Percentiles rank a stretch among this genome's conserved stretches.
Conservation (phyloP, 2,113 vertebrate species). For the Excalfactoria chinensis region DNA sequence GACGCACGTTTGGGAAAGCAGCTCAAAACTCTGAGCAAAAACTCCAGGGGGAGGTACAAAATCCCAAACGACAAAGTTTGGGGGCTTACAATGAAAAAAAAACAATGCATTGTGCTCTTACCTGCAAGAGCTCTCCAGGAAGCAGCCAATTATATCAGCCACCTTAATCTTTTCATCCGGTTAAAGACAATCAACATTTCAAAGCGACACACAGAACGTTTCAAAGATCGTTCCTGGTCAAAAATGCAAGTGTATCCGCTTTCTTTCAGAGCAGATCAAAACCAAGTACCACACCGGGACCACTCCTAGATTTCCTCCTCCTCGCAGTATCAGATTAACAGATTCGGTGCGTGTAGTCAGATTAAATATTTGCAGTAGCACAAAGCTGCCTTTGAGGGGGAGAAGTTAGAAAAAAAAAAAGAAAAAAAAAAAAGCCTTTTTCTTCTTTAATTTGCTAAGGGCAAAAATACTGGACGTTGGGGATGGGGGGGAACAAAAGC, state of each 20-base stretch:
- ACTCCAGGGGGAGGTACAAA: neutral
- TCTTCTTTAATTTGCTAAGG: slow-evolving; percentile 19
- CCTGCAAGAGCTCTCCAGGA: slow-evolving; percentile 55
- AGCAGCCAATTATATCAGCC: slow-evolving; percentile 54
- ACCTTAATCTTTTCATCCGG: slow-evolving; percentile 68
- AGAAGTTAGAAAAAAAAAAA: too few relatives aligned
- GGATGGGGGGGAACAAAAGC: slow-evolving; percentile 51
- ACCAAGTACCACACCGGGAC: slow-evolving; percentile 54
- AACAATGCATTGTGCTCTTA: slow-evolving; percentile 11
- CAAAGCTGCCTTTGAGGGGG: slow-evolving; percentile 64
- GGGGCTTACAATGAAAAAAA: neutral
- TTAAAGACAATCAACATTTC: slow-evolving; percentile 67
- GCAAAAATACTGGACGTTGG: slow-evolving; percentile 52
- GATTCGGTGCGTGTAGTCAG: slow-evolving; percentile 57
- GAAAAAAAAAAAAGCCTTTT: neutral
- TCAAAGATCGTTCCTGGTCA: slow-evolving; percentile 55
- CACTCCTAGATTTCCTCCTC: slow-evolving; percentile 68
- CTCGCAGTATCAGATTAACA: slow-evolving; percentile 57
- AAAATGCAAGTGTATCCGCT: slow-evolving; percentile 64
- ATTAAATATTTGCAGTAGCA: slow-evolving; percentile 70
- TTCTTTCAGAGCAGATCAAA: slow-evolving; percentile 64
- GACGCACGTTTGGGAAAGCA: neutral
- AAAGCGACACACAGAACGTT: slow-evolving; percentile 30
- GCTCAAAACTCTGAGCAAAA: neutral
- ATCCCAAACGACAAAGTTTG: slow-evolving; percentile 23